A percentile compares a stretch with the other conserved stretches of the same genome.
phyloP scores from a whole-genome alignment of 1,140 invertebrate genomes.

The Drosophila ficusphila region DNA sequence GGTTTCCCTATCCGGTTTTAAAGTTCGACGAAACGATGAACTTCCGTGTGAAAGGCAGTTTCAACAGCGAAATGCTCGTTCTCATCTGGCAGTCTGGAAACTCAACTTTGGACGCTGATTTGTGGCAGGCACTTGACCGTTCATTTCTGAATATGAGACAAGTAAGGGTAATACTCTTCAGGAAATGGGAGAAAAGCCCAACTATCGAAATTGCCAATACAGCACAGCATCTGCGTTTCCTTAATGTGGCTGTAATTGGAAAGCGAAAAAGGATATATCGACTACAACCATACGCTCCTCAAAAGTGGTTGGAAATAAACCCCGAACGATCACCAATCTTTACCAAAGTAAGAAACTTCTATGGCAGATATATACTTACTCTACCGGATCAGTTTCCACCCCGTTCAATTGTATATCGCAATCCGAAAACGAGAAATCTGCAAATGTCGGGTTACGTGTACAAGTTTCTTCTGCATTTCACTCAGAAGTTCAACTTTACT shows the following conservation, averaged over 20 bases:
- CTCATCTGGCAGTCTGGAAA: slow-evolving; percentile 31
- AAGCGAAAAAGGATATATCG: slow-evolving; percentile 4
- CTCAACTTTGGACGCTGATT: slow-evolving; percentile 10
- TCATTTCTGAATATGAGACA: slow-evolving; percentile 61
- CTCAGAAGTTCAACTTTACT: slow-evolving; percentile 36
- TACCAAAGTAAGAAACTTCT: slow-evolving; percentile 18
- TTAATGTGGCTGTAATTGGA: slow-evolving; percentile 23
- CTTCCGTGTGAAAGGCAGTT: slow-evolving; percentile 11
- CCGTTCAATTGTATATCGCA: slow-evolving; percentile 33
- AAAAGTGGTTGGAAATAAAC: slow-evolving; percentile 28
- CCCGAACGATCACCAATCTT: slow-evolving; percentile 13
- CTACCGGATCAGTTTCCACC: slow-evolving; percentile 58
- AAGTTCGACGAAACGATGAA: slow-evolving; percentile 28
- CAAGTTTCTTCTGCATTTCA: slow-evolving; percentile 41
- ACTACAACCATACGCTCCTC: slow-evolving; percentile 39
- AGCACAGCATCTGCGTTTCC: slow-evolving; percentile 13
- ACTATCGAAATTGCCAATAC: background rate
- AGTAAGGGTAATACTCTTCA: slow-evolving; percentile 27
- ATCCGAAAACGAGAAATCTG: slow-evolving; percentile 1
- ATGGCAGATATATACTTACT: slow-evolving; percentile 7
- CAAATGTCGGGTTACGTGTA: slow-evolving; percentile 42
- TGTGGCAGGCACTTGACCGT: slow-evolving; percentile 52
- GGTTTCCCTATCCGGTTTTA: slow-evolving; percentile 18
- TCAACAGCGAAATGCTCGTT: slow-evolving; percentile 47
- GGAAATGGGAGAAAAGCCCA: background rate